Evolutionary conservation across 2,888 invertebrate species (phyloP).

Genomic region (Lamproptera curius): DNA sequence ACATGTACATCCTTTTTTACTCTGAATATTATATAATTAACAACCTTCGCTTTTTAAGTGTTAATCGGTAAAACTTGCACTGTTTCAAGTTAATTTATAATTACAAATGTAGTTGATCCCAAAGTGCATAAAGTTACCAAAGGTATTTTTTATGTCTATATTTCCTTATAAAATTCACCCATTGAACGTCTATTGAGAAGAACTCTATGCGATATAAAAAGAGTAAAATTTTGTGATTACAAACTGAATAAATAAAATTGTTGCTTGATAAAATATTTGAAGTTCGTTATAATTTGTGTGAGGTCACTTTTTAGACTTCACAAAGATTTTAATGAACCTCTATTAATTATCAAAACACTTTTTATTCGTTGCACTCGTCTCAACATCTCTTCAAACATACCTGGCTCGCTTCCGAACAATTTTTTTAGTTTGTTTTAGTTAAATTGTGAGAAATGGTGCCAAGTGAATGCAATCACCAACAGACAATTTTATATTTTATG

Average conservation of each 20-base stretch:
- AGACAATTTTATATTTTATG: background rate
- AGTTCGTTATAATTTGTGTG: conserved; percentile 19
- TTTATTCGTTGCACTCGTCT: conserved; percentile 14
- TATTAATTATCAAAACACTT: conserved; percentile 22
- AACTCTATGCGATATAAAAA: too few species aligned
- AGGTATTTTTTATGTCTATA: too few species aligned
- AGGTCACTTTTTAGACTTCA: conserved; percentile 16
- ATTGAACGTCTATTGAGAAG: too few species aligned
- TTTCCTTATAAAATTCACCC: too few species aligned
- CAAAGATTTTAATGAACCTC: conserved; percentile 20
- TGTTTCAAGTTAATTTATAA: too few species aligned
- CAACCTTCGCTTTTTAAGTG: too few species aligned
- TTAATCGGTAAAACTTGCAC: too few species aligned
- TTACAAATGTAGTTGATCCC: too few species aligned
- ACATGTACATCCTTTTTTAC: too few species aligned
- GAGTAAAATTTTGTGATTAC: background rate
- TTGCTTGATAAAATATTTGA: conserved; percentile 7
- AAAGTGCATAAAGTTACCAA: too few species aligned
- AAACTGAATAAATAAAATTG: conserved; percentile 6
- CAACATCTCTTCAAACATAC: conserved; percentile 16
- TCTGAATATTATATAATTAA: too few species aligned
- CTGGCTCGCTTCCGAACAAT: conserved; percentile 16
- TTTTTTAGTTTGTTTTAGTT: conserved; percentile 19
- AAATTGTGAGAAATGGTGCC: conserved; percentile 19
- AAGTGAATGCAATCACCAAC: conserved; percentile 10